Percentiles rank a stretch among this genome's conserved stretches.
These are phyloP conservation scores for Pseudolycoriella hygida DNA, from an alignment of 2,888 invertebrate genomes.

Conservation along the genomic window DNA sequence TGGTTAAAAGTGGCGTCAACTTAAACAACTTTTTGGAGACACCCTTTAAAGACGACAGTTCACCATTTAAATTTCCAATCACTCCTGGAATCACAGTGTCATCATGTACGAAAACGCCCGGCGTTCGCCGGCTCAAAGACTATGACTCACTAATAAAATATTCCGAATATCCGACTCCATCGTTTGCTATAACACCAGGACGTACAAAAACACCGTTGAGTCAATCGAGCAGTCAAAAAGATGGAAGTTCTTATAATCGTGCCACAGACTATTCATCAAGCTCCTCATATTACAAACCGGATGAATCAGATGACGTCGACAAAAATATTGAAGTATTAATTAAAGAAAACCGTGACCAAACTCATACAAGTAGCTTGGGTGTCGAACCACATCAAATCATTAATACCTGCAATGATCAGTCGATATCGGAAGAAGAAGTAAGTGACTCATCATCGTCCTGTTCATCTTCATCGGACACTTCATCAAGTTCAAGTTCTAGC, in stretches of 20 bases:
- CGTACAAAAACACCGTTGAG: constrained; percentile 13
- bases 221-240: neutral
- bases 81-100: constrained; percentile 37
- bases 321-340: constrained; percentile 11
- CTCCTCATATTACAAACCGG: constrained; percentile 43
- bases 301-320: constrained; percentile 35
- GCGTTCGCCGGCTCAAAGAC: constrained; percentile 11
- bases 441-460: constrained; percentile 5
- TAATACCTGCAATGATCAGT: neutral
- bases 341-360: no score
- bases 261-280: constrained; percentile 42
- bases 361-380: neutral
- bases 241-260: constrained; percentile 18
- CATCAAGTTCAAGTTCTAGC: no score
- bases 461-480: neutral
- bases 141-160: constrained; percentile 31
- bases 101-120: constrained; percentile 17
- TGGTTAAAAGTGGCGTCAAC: no score
- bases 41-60: constrained; percentile 35
- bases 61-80: constrained; percentile 33
- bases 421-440: neutral
- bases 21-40: constrained; percentile 31
- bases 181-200: constrained; percentile 32
- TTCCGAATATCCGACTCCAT: constrained; percentile 37
- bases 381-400: constrained; percentile 1